These are phyloP conservation scores for Probosciger aterrimus DNA, from an alignment of 2,113 vertebrate genomes.

Conservation along the genomic window DNA sequence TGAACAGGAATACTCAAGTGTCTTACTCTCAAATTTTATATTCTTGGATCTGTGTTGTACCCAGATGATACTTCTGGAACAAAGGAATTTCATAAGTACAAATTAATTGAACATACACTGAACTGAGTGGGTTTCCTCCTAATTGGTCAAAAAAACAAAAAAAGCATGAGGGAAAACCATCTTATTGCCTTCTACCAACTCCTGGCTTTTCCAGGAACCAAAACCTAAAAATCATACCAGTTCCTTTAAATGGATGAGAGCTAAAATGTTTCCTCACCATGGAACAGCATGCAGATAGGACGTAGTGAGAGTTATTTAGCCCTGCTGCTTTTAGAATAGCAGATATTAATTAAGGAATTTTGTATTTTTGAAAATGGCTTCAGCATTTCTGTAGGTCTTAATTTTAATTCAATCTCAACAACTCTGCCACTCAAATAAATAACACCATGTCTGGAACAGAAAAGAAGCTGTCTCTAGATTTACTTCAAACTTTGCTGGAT, in stretches of 20 bases:
- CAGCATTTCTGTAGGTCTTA: background rate
- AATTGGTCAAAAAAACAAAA: background rate
- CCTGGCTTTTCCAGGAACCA: background rate
- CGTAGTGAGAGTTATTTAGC: background rate
- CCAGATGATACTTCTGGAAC: background rate
- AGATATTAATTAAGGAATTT: background rate
- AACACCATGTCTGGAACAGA: background rate
- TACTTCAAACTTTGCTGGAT: background rate
- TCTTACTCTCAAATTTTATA: background rate
- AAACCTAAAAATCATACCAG: background rate
- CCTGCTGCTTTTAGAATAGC: background rate
- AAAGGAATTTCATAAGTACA: background rate
- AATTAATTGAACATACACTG: background rate
- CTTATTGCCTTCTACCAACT: background rate
- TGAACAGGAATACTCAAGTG: background rate
- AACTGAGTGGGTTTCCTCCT: background rate
- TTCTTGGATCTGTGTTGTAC: background rate
- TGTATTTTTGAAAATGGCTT: background rate
- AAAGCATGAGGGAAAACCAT: background rate
- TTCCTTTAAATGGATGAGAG: background rate
- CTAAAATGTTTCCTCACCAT: background rate
- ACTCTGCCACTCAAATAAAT: background rate
- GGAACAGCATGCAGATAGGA: background rate
- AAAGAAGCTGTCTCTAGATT: background rate
- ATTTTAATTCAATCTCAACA: background rate